phyloP scores from a whole-genome alignment of 2,888 invertebrate genomes.

The Eristalinus aeneus region DNA sequence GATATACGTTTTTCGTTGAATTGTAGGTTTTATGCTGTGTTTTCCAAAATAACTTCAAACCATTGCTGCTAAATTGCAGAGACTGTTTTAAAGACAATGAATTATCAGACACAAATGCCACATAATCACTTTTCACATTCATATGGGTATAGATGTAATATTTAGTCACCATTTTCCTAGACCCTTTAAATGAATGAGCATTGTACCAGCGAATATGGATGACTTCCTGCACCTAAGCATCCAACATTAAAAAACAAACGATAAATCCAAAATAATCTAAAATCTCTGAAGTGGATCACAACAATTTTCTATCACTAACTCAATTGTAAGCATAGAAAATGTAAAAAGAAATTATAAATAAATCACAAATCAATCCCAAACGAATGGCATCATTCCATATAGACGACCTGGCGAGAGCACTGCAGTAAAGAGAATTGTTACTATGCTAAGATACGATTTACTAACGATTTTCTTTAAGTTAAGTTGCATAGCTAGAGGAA shows the following conservation, averaged over 20 bases:
- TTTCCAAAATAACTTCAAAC: too few relatives aligned
- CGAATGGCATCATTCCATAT: slow-evolving; percentile 63
- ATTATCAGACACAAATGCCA: not conserved
- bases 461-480: slow-evolving; percentile 33
- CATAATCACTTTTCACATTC: not conserved
- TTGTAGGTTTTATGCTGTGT: too few relatives aligned
- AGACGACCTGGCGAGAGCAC: not conserved
- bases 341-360: too few relatives aligned
- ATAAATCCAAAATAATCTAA: slow-evolving; percentile 1
- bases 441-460: slow-evolving; percentile 42
- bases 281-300: slow-evolving; percentile 28
- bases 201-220: not conserved
- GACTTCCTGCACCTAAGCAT: slow-evolving; percentile 15
- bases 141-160: not conserved
- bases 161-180: not conserved
- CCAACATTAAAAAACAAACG: not conserved
- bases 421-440: slow-evolving; percentile 29
- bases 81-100: too few relatives aligned
- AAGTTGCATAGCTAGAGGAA: slow-evolving; percentile 54
- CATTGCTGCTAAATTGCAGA: too few relatives aligned
- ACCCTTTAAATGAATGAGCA: not conserved
- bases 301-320: slow-evolving; percentile 25
- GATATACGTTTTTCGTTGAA: too few relatives aligned
- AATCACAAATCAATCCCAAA: slow-evolving; percentile 30
- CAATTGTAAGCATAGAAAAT: slow-evolving; percentile 34